These are phyloP conservation scores for Sylvietta virens DNA, from an alignment of 2,113 vertebrate genomes.

Conservation along the genomic window DNA sequence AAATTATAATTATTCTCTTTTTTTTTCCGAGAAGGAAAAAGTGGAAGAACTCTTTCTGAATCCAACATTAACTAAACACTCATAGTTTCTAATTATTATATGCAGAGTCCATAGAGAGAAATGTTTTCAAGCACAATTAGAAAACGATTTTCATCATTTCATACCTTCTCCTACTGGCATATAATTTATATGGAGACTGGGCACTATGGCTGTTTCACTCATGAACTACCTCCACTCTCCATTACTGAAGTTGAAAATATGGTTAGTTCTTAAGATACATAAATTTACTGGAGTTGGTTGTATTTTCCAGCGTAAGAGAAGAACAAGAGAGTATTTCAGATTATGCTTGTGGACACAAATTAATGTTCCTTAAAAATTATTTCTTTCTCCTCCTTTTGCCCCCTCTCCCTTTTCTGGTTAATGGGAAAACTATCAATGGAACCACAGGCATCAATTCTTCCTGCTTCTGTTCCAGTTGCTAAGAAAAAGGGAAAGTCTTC, in stretches of 20 bases:
- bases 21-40: background rate
- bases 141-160: fast-evolving
- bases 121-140: background rate
- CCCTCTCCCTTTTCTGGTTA: background rate
- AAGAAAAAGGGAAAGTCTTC: background rate
- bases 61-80: background rate
- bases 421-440: background rate
- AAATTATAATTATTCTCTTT: background rate
- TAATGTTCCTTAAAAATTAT: background rate
- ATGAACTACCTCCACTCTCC: background rate
- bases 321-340: background rate
- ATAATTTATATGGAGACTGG: background rate
- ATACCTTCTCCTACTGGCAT: background rate
- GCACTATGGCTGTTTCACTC: background rate
- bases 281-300: background rate
- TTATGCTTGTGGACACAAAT: background rate
- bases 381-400: background rate
- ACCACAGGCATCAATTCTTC: background rate
- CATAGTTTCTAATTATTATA: background rate
- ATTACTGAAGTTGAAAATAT: background rate
- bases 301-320: background rate
- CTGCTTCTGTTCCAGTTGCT: background rate
- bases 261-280: background rate
- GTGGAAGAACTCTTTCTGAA: background rate
- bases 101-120: background rate